These are phyloP conservation scores for Montipora efflorescens DNA, from an alignment of 64 coral and sea anemone species.

Conservation along the genomic window DNA sequence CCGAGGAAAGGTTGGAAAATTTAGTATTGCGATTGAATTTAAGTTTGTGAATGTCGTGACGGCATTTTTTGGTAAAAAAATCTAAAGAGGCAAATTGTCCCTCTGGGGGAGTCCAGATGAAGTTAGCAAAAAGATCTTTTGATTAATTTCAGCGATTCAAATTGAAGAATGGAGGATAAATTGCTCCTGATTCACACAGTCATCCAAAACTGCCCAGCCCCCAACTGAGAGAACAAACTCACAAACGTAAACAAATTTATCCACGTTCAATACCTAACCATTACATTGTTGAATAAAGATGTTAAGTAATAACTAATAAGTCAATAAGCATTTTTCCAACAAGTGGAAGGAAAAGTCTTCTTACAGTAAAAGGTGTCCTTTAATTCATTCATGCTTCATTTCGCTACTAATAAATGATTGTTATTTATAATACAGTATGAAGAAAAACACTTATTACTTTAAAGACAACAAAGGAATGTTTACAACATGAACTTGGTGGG, in stretches of 20 bases:
- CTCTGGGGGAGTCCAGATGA: too few relatives aligned
- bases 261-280: not conserved
- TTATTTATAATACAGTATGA: not conserved
- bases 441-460: not conserved
- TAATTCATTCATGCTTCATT: not conserved
- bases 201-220: not conserved
- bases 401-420: conserved; percentile 19
- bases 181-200: conserved; percentile 17
- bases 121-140: too few relatives aligned
- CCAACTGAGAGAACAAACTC: not conserved
- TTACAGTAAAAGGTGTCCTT: not conserved
- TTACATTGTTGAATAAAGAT: conserved; percentile 11
- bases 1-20: too few relatives aligned
- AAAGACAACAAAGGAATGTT: too few relatives aligned
- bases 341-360: conserved; percentile 7
- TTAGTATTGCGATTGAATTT: too few relatives aligned
- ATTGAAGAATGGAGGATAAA: conserved; percentile 3
- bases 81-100: too few relatives aligned
- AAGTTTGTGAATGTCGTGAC: too few relatives aligned
- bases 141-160: not conserved
- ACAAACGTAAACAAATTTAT: conserved; percentile 16
- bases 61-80: too few relatives aligned
- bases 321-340: conserved; percentile 2
- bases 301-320: not conserved
- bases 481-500: too few relatives aligned